These are phyloP conservation scores for Ahaetulla prasina DNA, from an alignment of 2,113 vertebrate species.

Conservation along the genomic window DNA sequence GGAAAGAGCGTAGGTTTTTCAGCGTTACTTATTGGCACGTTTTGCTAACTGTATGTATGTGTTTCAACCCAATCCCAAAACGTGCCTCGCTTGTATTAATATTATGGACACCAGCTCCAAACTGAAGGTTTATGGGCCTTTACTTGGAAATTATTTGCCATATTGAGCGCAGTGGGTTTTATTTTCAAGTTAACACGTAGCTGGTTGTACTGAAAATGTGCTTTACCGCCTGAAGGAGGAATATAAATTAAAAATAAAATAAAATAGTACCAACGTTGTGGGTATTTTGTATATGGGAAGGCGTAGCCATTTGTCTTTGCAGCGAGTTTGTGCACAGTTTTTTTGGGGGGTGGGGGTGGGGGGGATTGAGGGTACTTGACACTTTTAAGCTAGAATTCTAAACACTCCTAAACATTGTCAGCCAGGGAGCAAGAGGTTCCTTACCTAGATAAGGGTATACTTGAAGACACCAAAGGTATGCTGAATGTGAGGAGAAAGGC, in stretches of 20 bases:
- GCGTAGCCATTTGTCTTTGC: neutral
- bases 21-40: too few relatives aligned
- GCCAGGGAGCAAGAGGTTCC: neutral
- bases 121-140: neutral
- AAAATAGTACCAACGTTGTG: neutral
- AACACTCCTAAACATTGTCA: neutral
- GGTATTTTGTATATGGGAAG: neutral
- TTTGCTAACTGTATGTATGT: neutral
- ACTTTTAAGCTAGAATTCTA: neutral
- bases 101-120: neutral
- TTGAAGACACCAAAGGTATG: neutral
- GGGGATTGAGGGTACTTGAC: neutral
- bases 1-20: constrained; percentile 33
- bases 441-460: neutral
- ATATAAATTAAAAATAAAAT: neutral
- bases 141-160: neutral
- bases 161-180: neutral
- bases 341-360: too few relatives aligned
- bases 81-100: neutral
- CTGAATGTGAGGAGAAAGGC: neutral
- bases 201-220: neutral
- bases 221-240: neutral
- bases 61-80: neutral
- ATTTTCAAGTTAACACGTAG: neutral
- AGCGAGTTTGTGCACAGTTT: neutral